phyloP scores from a whole-genome alignment of 2,113 vertebrate species.

The Origma solitaria region DNA sequence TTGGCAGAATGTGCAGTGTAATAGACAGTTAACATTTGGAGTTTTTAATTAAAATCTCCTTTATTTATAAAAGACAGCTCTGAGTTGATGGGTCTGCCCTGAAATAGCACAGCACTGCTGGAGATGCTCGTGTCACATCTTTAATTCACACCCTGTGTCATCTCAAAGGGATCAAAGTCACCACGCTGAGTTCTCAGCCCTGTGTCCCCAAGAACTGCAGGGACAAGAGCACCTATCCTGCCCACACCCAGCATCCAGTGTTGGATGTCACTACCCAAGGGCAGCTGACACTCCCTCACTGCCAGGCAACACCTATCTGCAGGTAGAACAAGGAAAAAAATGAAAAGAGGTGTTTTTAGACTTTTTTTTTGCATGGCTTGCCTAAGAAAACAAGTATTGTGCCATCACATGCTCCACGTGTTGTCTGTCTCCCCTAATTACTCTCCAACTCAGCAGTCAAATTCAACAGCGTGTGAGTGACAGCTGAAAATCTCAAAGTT shows the following conservation, averaged over 20 bases:
- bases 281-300: not conserved
- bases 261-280: not conserved
- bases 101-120: not conserved
- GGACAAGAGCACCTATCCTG: not conserved
- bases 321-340: not conserved
- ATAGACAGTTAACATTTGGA: not conserved
- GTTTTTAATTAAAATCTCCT: not conserved
- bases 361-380: not conserved
- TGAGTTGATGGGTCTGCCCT: not conserved
- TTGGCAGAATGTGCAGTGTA: not conserved
- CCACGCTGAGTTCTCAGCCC: accelerated
- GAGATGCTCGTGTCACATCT: accelerated
- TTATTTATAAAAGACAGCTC: not conserved
- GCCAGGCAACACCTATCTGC: not conserved
- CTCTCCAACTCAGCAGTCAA: not conserved
- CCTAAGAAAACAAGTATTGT: not conserved
- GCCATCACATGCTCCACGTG: not conserved
- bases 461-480: not conserved
- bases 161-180: not conserved
- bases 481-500: slow-evolving; percentile 25
- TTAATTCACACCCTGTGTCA: not conserved
- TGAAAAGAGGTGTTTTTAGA: not conserved
- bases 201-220: accelerated
- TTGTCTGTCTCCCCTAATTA: slow-evolving; percentile 24
- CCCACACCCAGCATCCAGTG: not conserved